Evolutionary conservation across 2,113 vertebrate species (phyloP).

Genomic region (Potamarius usumacintae): DNA sequence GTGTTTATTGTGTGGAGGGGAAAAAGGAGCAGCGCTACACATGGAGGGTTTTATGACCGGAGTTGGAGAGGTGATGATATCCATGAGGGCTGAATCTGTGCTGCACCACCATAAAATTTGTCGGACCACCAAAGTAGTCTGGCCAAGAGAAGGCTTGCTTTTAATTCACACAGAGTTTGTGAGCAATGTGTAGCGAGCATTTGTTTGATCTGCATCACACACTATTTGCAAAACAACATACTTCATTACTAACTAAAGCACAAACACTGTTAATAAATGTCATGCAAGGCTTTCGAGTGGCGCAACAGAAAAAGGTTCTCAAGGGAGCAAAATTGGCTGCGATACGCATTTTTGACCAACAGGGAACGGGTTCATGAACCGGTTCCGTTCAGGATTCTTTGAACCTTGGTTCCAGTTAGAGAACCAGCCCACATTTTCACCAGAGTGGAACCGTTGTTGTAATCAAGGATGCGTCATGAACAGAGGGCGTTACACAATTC

Average conservation of each 20-base stretch:
- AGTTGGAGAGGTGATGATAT: slow-evolving; percentile 19
- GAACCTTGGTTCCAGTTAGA: too few species aligned
- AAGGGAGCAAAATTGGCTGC: neutral
- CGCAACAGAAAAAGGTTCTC: neutral
- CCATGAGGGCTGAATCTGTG: neutral
- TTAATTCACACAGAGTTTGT: neutral
- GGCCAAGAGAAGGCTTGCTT: neutral
- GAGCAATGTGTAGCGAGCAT: neutral
- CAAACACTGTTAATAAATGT: neutral
- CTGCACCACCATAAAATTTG: neutral
- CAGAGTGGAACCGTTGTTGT: too few species aligned
- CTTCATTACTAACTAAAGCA: neutral
- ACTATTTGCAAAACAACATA: neutral
- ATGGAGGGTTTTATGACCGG: slow-evolving; percentile 31
- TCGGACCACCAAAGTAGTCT: neutral
- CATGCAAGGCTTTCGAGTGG: neutral
- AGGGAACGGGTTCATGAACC: too few species aligned
- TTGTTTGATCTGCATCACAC: neutral
- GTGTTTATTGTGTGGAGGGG: slow-evolving; percentile 5
- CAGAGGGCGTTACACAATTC: too few species aligned
- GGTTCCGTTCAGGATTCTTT: too few species aligned
- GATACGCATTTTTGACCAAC: too few species aligned
- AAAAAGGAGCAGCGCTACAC: slow-evolving; percentile 10
- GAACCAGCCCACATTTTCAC: too few species aligned
- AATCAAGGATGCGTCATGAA: too few species aligned